Percentiles rank a stretch among this genome's conserved stretches.
These are phyloP conservation scores for Sterrhoptilus dennistouni DNA, from an alignment of 2,113 vertebrate species.

Conservation along the genomic window DNA sequence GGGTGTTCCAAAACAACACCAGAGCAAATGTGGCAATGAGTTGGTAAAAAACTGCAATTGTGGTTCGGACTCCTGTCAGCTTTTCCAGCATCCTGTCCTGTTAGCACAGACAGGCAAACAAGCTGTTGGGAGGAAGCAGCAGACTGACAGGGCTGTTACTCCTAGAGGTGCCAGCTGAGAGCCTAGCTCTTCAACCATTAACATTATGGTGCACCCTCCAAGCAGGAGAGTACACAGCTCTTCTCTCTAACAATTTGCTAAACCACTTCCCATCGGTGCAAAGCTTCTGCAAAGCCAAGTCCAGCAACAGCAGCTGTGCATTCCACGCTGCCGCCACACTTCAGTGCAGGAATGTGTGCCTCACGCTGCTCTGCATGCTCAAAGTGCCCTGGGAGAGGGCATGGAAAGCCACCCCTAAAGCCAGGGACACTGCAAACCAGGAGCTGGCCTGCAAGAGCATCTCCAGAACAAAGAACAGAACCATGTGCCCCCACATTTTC, in stretches of 20 bases:
- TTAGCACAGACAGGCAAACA: not conserved
- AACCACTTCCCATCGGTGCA: not conserved
- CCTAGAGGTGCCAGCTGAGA: not conserved
- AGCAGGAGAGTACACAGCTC: not conserved
- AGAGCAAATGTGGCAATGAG: not conserved
- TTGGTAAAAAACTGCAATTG: not conserved
- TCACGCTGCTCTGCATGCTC: too few relatives aligned
- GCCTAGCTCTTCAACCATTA: not conserved
- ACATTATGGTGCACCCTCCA: accelerated
- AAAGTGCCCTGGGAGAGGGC: not conserved
- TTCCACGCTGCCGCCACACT: not conserved
- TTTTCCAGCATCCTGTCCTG: not conserved
- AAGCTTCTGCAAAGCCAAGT: not conserved
- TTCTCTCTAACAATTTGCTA: not conserved
- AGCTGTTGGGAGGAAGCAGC: not conserved
- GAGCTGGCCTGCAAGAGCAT: not conserved
- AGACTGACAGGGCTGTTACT: not conserved
- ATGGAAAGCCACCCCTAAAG: not conserved
- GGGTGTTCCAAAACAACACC: not conserved
- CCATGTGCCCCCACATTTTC: accelerated
- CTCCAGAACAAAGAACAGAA: not conserved
- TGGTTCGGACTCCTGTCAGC: not conserved
- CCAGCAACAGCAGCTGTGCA: not conserved
- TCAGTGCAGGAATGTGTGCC: accelerated
- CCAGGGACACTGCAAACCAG: not conserved